Base-by-base conservation (phyloP, 2,113 vertebrate species). In the Catharus minimus region DNA sequence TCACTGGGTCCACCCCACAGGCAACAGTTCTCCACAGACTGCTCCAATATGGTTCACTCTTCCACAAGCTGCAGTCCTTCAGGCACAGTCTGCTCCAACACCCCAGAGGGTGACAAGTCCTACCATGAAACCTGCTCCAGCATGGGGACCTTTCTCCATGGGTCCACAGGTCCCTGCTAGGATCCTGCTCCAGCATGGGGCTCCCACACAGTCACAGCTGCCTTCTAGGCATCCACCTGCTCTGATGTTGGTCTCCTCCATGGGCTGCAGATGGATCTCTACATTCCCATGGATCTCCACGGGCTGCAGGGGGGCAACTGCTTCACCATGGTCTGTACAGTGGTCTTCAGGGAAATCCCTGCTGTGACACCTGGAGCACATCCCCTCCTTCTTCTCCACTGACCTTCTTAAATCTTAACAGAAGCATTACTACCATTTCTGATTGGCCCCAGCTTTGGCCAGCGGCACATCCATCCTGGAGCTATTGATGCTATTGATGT, bases 141-240 rank as follows among this genome's bases (percentile, higher is more conserved):
- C 8, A 9, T 17, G 30, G 20, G 36, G 43, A 66, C 13, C 0
- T 26, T 36, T 30, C 36, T 41, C 36, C 49, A n/a, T 2, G 2
- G 14, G 17, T 72, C 39, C 28, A 23, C 33, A 65, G 24, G 33
- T 49, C 20, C 30, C 24, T 74, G 33, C 15, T 13, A 41, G 16
- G 16, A 57, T 41, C 16, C 36, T 57, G 43, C 36, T 65, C 26
- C 44, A 58, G 43, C 71, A 32, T 2, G 9, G 26, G 32, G 11
- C 43, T 65, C 24, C 24, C 16, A 30, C 1, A 3, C 0, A 0
- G 16, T 43, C 43, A 32, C 26, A 84, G 36, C 36, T 49, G 36
- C 26, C 32, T 58, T 14, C 26, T 8, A 24, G 44, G 52, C 13
- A 43, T 22, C 12, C 32, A 38, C 9, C 21, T 32, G 17, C 46